phyloP scores from a whole-genome alignment of 2,888 invertebrate species.

The Philereme vetulata region DNA sequence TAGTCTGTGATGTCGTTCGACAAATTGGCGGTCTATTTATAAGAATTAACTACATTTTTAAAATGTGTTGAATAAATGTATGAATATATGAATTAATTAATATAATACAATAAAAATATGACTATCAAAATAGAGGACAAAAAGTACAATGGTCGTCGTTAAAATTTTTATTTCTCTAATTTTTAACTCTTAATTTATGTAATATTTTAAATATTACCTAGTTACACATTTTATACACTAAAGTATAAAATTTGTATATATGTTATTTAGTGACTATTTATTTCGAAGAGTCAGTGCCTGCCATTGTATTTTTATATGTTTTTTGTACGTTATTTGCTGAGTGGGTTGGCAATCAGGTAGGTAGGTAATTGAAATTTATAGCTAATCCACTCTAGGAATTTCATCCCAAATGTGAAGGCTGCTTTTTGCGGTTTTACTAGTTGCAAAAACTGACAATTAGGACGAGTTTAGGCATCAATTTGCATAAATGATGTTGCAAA shows the following conservation, averaged over 20 bases:
- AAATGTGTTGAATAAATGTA: slow-evolving; percentile 26
- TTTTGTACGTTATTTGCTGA: too few species aligned
- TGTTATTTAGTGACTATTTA: too few species aligned
- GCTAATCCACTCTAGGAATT: slow-evolving; percentile 8
- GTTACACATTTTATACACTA: too few species aligned
- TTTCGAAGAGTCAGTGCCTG: too few species aligned
- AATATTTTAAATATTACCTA: too few species aligned
- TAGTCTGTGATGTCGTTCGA: slow-evolving; percentile 56
- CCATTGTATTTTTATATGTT: too few species aligned
- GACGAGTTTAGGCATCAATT: slow-evolving; percentile 10
- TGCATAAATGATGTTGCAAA: slow-evolving; percentile 10
- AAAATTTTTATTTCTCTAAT: too few species aligned
- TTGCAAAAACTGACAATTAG: slow-evolving; percentile 20
- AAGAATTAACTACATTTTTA: not conserved
- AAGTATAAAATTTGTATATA: too few species aligned
- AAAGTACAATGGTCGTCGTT: too few species aligned
- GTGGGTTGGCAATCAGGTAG: not conserved
- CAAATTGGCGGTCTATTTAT: slow-evolving; percentile 48
- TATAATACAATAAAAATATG: not conserved
- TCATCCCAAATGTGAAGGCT: slow-evolving; percentile 27
- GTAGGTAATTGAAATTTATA: slow-evolving; percentile 11
- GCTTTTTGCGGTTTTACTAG: slow-evolving; percentile 4
- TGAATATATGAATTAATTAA: not conserved
- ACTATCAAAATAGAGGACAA: not conserved
- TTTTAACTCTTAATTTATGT: too few species aligned